Evolutionary conservation across 2,888 invertebrate genomes (phyloP).

Genomic region (Smittia aterrima): DNA sequence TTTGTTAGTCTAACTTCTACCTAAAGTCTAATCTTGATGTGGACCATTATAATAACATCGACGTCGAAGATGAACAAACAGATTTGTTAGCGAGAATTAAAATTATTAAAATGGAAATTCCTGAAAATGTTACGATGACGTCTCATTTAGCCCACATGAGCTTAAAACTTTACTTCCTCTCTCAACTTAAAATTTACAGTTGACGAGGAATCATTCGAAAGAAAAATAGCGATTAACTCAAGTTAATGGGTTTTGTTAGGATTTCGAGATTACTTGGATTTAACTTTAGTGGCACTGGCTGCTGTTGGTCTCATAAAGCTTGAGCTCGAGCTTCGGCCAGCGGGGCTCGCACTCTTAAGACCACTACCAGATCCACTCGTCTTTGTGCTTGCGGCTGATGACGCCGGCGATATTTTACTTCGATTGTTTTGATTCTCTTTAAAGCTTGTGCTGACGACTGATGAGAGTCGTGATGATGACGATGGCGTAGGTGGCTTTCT

Average conservation of each 20-base stretch:
- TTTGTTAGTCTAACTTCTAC: background rate
- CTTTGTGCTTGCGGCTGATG: constrained; percentile 42
- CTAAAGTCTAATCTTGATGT: background rate
- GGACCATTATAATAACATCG: background rate
- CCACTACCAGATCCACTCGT: constrained; percentile 44
- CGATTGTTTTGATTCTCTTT: constrained; percentile 52
- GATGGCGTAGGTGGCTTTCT: constrained; percentile 45
- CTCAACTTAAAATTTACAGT: background rate
- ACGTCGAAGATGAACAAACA: constrained; percentile 7
- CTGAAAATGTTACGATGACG: constrained; percentile 16
- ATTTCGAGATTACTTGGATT: constrained; percentile 25
- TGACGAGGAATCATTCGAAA: background rate
- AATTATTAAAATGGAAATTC: constrained; percentile 1
- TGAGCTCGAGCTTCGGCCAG: constrained; percentile 51
- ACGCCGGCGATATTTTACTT: constrained; percentile 26
- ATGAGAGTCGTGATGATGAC: constrained; percentile 43
- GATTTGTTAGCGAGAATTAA: background rate
- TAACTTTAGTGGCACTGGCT: constrained; percentile 73
- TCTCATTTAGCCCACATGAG: background rate
- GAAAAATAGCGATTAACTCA: background rate
- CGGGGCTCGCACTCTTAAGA: constrained; percentile 47
- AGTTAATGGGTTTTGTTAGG: background rate
- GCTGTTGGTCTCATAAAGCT: constrained; percentile 87
- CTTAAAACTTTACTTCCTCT: background rate
- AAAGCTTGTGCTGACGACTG: constrained; percentile 52